A percentile compares a stretch with the other conserved stretches of the same genome.
Conservation (phyloP, 2,888 invertebrate genomes). For the Nomada hirtipes region DNA sequence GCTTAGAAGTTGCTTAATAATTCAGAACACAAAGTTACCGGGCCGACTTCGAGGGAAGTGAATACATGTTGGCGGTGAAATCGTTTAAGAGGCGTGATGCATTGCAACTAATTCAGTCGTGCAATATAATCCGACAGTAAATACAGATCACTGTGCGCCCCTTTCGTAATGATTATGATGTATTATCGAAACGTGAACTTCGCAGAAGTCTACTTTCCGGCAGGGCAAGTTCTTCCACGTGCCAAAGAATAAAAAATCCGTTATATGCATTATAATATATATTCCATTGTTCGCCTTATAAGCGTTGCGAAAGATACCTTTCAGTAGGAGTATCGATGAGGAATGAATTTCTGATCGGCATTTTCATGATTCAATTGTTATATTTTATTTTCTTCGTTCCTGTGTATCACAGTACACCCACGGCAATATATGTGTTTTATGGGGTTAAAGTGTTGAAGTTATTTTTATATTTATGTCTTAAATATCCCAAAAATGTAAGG, state of each 20-base stretch:
- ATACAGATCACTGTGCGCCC: constrained; percentile 32
- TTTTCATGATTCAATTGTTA: no score
- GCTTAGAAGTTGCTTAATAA: constrained; percentile 58
- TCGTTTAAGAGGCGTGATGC: constrained; percentile 51
- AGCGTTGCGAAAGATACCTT: no score
- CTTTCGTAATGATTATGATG: constrained; percentile 44
- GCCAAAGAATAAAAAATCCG: not conserved
- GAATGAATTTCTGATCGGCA: no score
- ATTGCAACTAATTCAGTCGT: constrained; percentile 52
- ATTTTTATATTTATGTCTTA: no score
- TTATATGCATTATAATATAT: no score
- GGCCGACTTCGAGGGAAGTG: constrained; percentile 10
- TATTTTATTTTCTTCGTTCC: no score
- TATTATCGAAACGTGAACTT: not conserved
- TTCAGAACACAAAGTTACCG: constrained; percentile 45
- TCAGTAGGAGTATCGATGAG: no score
- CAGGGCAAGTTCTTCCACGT: not conserved
- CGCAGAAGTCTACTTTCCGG: not conserved
- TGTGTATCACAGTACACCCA: no score
- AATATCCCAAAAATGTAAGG: no score
- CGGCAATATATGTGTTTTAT: no score
- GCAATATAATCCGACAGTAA: constrained; percentile 48
- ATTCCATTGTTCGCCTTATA: no score
- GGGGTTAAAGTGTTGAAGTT: no score
- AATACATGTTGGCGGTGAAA: constrained; percentile 48